Percentiles rank a stretch among this genome's conserved stretches.
Evolutionary conservation across 2,888 invertebrate species (phyloP).

Genomic region (Liposcelis brunnea): DNA sequence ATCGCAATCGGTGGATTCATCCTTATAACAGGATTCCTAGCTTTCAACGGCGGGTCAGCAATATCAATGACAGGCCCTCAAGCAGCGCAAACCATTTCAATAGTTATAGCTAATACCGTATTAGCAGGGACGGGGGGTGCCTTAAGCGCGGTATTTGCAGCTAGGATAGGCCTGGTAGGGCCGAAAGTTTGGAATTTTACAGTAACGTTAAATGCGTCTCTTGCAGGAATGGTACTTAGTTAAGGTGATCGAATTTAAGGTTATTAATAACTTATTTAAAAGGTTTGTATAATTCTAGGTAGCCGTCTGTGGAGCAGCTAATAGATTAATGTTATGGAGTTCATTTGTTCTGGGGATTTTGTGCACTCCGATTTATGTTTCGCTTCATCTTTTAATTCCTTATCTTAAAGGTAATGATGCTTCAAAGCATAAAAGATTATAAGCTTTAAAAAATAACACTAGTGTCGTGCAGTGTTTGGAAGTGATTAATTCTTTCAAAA

Average conservation of each 20-base stretch:
- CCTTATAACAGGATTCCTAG: slow-evolving; percentile 33
- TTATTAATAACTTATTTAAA: no score
- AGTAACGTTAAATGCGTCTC: slow-evolving; percentile 29
- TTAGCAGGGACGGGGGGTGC: slow-evolving; percentile 30
- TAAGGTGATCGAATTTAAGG: no score
- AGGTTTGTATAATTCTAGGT: no score
- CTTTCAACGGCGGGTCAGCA: slow-evolving; percentile 34
- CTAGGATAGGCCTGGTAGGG: slow-evolving; percentile 19
- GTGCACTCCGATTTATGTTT: slow-evolving; percentile 26
- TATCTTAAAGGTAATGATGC: slow-evolving; percentile 17
- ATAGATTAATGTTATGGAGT: slow-evolving; percentile 27
- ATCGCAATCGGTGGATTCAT: slow-evolving; percentile 33
- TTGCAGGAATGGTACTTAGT: slow-evolving; percentile 33
- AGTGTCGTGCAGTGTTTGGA: no score
- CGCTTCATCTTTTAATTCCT: slow-evolving; percentile 17
- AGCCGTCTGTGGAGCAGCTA: slow-evolving; percentile 30
- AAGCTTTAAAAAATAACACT: not conserved
- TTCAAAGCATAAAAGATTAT: not conserved
- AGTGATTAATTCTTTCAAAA: no score
- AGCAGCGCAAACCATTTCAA: slow-evolving; percentile 26
- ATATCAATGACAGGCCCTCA: slow-evolving; percentile 27
- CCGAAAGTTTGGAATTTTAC: slow-evolving; percentile 26
- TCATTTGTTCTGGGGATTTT: slow-evolving; percentile 26
- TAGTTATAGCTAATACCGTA: slow-evolving; percentile 31
- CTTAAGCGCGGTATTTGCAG: slow-evolving; percentile 23